Conservation (phyloP, 2,113 vertebrate species). For the Coturnix japonica region DNA sequence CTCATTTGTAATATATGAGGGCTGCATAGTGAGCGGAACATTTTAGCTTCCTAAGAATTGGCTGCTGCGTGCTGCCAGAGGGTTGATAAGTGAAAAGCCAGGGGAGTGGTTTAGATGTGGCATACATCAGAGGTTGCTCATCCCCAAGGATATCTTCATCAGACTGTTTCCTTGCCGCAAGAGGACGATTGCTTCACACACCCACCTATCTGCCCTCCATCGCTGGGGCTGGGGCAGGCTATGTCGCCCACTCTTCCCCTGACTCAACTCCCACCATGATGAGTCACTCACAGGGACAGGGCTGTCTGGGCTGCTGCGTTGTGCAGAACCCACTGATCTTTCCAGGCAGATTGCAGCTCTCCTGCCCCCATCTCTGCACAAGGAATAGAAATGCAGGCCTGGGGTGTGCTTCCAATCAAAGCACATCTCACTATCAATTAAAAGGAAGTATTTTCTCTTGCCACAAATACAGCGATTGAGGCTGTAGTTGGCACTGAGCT, state of each 20-base stretch:
- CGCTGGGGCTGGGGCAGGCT: not conserved
- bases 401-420: not conserved
- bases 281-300: conserved; percentile 24
- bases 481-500: not conserved
- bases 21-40: not conserved
- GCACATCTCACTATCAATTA: not conserved
- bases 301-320: too few species aligned
- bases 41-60: not conserved
- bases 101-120: not conserved
- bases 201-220: not conserved
- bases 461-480: not conserved
- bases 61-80: not conserved
- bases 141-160: not conserved
- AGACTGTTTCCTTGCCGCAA: not conserved
- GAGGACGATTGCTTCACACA: fast-evolving
- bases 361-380: not conserved
- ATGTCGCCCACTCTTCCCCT: not conserved
- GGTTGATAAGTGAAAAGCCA: not conserved
- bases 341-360: not conserved
- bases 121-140: not conserved
- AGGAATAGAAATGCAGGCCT: not conserved
- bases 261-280: conserved; percentile 54
- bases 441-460: not conserved
- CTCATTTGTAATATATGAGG: not conserved
- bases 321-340: too few species aligned